Conservation (phyloP, 2,888 invertebrate species). For the Sepioteuthis lessoniana region DNA sequence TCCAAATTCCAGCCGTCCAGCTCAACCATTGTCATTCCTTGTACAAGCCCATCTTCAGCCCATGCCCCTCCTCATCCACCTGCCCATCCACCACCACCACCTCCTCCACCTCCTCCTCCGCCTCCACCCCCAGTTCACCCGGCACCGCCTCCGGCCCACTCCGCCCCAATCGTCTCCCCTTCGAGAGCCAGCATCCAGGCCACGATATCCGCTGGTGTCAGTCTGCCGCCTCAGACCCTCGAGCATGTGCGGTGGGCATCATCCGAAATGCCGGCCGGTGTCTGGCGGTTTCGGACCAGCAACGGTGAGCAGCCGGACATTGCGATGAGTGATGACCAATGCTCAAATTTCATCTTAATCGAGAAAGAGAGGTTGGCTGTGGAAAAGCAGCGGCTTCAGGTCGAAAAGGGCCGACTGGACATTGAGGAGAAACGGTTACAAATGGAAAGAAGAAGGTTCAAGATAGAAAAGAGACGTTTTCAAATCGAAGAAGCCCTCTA, state of each 20-base stretch:
- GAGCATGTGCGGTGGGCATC: slow-evolving; percentile 42
- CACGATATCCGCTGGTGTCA: neutral
- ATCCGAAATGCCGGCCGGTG: slow-evolving; percentile 36
- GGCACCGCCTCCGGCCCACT: neutral
- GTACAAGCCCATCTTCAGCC: slow-evolving; percentile 35
- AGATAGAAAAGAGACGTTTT: slow-evolving; percentile 36
- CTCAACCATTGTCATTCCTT: neutral
- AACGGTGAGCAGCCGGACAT: neutral
- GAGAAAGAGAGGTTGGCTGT: slow-evolving; percentile 39
- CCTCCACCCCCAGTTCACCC: neutral
- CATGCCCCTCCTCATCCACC: neutral
- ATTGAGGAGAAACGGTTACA: slow-evolving; percentile 23
- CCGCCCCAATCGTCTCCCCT: neutral
- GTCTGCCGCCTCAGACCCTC: neutral
- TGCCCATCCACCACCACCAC: neutral
- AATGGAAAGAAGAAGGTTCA: slow-evolving; percentile 35
- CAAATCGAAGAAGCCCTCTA: slow-evolving; percentile 43
- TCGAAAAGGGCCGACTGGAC: slow-evolving; percentile 39
- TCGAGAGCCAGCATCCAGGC: slow-evolving; percentile 18
- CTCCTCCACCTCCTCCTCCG: neutral
- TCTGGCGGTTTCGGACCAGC: slow-evolving; percentile 35
- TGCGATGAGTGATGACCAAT: slow-evolving; percentile 8
- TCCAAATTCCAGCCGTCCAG: slow-evolving; percentile 44
- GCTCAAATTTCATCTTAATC: slow-evolving; percentile 15
- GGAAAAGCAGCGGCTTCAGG: slow-evolving; percentile 34